Percentiles rank a stretch among this genome's conserved stretches.
These are phyloP conservation scores for Sthenelais limicola DNA, from an alignment of 2,888 invertebrate species.

Conservation along the genomic window DNA sequence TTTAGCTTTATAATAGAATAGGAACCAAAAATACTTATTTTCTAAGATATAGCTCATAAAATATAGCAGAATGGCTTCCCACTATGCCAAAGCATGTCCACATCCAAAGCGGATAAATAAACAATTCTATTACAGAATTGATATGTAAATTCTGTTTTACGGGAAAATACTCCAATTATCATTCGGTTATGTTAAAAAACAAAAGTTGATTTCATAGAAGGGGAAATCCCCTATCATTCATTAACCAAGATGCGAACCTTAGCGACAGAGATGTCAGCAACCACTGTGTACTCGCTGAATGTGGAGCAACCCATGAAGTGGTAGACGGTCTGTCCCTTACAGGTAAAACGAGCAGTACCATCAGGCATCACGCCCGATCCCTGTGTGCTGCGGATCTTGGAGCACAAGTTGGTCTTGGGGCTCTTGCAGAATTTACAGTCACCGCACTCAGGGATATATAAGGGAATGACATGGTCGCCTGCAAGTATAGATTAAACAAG, in stretches of 20 bases:
- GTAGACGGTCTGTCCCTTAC: constrained; percentile 70
- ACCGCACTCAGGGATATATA: constrained; percentile 96
- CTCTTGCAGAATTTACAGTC: constrained; percentile 97
- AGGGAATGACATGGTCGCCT: constrained; percentile 96
- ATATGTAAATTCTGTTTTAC: too few relatives aligned
- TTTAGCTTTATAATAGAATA: too few relatives aligned
- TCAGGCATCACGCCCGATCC: constrained; percentile 73
- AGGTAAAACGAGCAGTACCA: constrained; percentile 71
- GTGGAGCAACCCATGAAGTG: constrained; percentile 73
- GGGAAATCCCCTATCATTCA: too few relatives aligned
- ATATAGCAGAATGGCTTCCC: too few relatives aligned
- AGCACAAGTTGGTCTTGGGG: constrained; percentile 96
- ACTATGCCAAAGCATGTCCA: too few relatives aligned
- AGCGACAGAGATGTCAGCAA: constrained; percentile 85
- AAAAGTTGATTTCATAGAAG: too few relatives aligned
- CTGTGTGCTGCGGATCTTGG: constrained; percentile 80
- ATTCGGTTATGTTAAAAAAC: too few relatives aligned
- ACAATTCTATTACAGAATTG: too few relatives aligned
- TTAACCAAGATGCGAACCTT: constrained; percentile 79
- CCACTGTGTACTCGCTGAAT: constrained; percentile 73
- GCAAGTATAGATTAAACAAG: constrained; percentile 48
- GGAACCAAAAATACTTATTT: too few relatives aligned
- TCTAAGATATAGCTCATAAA: too few relatives aligned
- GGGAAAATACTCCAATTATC: too few relatives aligned
- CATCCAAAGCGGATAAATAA: too few relatives aligned